Base-by-base conservation (phyloP, 2,888 invertebrate species). In the Pollenia labialis region DNA sequence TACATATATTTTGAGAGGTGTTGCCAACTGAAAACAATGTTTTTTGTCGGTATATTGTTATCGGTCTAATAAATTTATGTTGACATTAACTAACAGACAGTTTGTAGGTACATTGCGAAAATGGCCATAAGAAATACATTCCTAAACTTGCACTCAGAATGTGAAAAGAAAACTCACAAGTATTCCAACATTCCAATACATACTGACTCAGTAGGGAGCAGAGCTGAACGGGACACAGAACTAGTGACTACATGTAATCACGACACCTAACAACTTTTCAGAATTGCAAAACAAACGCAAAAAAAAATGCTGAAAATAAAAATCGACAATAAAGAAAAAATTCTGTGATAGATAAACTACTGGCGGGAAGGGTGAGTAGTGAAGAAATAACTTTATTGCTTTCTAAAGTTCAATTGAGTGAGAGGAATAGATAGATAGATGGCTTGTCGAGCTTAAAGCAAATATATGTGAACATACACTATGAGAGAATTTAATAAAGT, bases 321-420 rank as follows among this genome's bases (percentile, higher is more conserved):
- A 62, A 66, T 18, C 46, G 48, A 52, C n/a, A 71, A 9, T 40
- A 44, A 40, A 32, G 32, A 58, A 44, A 32, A 0, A 71, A 71
- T 52, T 54, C 66, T 46, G 7, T 76, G 56, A 23, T 23, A 23
- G 23, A 23, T 2, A 23, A 23, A 23, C 23, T 9, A 42, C 18
- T 69, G 42, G 9, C 60, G 32, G 23, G 50, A 40, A 32, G 32
- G 12, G 16, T n/a, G 50, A 11, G 42, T 11, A 42, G 23, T 4
- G n/a, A 52, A 62, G 8, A 14, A 71, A 64, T 32, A 44, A 44
- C 14, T 74, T 66, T 81, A 42, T 66, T 68, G 12, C 50, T 50
- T 81, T 75, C 42, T 50, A 66, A 81, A 48, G 74, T 81, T 81
- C 48, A 81, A 66, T 74, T 64, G 68, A 74, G 42, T 68, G 66